A percentile compares a stretch with the other conserved stretches of the same genome.
These are phyloP conservation scores for Ips typographus DNA, from an alignment of 1,140 invertebrate species.

Conservation along the genomic window DNA sequence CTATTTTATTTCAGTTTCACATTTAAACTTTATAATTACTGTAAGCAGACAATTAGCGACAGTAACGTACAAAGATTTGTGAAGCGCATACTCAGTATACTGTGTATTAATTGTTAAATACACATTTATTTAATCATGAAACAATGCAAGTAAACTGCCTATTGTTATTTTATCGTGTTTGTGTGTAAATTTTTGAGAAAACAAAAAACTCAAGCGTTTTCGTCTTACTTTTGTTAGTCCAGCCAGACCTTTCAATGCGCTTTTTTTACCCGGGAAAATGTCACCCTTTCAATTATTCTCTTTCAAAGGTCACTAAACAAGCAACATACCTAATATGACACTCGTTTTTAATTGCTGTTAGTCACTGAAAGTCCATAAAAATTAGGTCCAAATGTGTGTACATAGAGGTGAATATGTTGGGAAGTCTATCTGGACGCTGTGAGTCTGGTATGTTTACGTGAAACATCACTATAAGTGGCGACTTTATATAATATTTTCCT, in stretches of 20 bases:
- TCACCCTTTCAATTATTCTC: conserved; percentile 9
- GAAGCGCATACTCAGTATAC: conserved; percentile 3
- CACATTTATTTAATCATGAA: conserved; percentile 25
- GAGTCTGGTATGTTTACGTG: too few species aligned
- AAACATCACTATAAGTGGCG: too few species aligned
- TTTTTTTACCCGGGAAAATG: conserved; percentile 17
- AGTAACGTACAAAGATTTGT: background rate
- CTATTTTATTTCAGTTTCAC: too few species aligned
- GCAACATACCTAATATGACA: background rate
- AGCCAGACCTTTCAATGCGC: background rate
- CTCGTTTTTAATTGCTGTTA: background rate
- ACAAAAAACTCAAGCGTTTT: conserved; percentile 4
- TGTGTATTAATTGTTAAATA: conserved; percentile 34
- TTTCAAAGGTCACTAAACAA: conserved; percentile 20
- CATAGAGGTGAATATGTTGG: too few species aligned
- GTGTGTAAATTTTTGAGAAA: conserved; percentile 33
- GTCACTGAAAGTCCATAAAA: background rate
- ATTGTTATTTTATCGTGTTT: conserved; percentile 38
- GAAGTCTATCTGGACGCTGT: too few species aligned
- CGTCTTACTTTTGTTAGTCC: background rate
- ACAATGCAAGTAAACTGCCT: conserved; percentile 36
- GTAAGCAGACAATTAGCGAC: background rate
- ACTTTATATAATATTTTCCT: too few species aligned
- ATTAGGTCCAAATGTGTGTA: too few species aligned
- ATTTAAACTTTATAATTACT: too few species aligned